These are phyloP conservation scores for Blastomussa wellsi DNA, from an alignment of 92 coral and sea anemone species.

Conservation along the genomic window DNA sequence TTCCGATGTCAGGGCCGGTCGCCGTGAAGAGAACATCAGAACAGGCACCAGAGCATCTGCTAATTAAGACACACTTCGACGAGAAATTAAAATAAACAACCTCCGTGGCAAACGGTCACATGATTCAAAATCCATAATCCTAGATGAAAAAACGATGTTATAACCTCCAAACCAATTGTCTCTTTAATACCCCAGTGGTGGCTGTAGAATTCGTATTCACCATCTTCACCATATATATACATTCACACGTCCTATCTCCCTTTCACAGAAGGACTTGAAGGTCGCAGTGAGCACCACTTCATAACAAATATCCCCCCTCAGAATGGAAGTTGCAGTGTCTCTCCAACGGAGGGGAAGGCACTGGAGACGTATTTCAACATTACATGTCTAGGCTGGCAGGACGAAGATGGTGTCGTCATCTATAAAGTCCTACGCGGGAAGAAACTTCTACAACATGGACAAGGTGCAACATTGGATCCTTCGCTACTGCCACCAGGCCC, in stretches of 20 bases:
- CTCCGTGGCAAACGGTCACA: no score
- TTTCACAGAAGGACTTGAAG: slow-evolving; percentile 49
- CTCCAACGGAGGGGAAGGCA: slow-evolving; percentile 52
- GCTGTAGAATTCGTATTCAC: neutral
- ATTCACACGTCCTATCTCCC: no score
- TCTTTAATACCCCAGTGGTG: neutral
- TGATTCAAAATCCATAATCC: no score
- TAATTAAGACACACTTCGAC: no score
- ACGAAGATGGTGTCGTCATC: slow-evolving; percentile 24
- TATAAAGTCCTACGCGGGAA: slow-evolving; percentile 38
- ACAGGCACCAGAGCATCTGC: no score
- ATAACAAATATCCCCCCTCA: slow-evolving; percentile 58
- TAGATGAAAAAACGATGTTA: no score
- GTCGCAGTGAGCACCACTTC: slow-evolving; percentile 51
- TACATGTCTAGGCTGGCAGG: slow-evolving; percentile 57
- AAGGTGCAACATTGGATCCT: slow-evolving; percentile 13
- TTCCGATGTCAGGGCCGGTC: no score
- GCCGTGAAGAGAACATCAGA: no score
- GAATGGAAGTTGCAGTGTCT: slow-evolving; percentile 60
- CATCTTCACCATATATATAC: neutral
- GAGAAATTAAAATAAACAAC: no score
- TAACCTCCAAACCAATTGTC: no score
- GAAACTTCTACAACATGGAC: slow-evolving; percentile 30
- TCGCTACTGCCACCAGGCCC: slow-evolving; percentile 43
- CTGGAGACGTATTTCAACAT: slow-evolving; percentile 48